A percentile compares a stretch with the other conserved stretches of the same genome.
Conservation (phyloP, 2,113 vertebrate species). For the Petrocephalus microphthalmus region DNA sequence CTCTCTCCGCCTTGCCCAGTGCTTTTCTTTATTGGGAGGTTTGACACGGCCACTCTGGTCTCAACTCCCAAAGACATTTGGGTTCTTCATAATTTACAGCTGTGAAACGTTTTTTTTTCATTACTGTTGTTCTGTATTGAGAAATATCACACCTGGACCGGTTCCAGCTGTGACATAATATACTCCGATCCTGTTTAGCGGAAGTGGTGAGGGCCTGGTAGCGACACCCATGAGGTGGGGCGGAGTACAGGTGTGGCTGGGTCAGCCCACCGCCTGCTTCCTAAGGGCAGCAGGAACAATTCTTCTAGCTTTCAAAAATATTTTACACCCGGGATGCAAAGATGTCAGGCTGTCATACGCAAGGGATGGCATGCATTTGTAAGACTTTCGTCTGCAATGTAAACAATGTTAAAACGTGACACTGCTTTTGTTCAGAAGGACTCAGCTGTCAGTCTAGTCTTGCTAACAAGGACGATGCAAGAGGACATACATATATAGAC, state of each 20-base stretch:
- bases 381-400: neutral
- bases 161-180: conserved; percentile 48
- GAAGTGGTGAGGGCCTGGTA: conserved; percentile 55
- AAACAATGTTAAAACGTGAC: neutral
- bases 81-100: conserved; percentile 25
- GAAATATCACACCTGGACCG: conserved; percentile 46
- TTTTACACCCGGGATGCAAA: conserved; percentile 38
- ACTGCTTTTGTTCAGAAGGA: neutral
- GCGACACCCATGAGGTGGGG: conserved; percentile 51
- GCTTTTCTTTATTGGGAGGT: conserved; percentile 32
- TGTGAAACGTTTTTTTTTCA: conserved; percentile 29
- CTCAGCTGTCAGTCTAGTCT: neutral
- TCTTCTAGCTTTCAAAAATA: conserved; percentile 19
- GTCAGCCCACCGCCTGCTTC: conserved; percentile 62
- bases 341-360: conserved; percentile 36
- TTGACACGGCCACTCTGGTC: conserved; percentile 6
- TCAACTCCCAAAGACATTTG: conserved; percentile 1
- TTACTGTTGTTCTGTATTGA: conserved; percentile 27
- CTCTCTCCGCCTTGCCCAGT: neutral
- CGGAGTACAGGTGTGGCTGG: conserved; percentile 30
- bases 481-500: neutral
- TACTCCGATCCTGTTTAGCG: conserved; percentile 50
- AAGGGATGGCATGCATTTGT: neutral
- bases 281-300: conserved; percentile 35
- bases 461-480: neutral